phyloP scores from a whole-genome alignment of 2,888 invertebrate species.

The Amorpha juglandis region DNA sequence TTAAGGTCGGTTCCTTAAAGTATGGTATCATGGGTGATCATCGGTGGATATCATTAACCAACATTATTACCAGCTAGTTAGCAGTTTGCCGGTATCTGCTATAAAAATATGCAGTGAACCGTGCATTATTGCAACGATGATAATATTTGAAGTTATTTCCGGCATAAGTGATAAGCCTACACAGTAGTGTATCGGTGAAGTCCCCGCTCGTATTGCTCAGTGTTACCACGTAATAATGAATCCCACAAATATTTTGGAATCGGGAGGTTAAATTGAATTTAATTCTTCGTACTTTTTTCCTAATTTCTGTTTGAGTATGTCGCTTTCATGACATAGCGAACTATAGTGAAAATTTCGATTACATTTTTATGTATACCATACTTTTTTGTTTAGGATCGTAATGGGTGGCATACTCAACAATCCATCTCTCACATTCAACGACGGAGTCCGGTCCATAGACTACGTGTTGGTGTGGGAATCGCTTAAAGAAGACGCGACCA shows the following conservation, averaged over 20 bases:
- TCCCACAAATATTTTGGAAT: background rate
- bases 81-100: no score
- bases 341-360: no score
- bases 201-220: background rate
- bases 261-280: background rate
- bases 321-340: no score
- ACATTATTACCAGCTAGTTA: no score
- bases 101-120: no score
- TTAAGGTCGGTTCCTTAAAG: no score
- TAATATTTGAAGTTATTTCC: no score
- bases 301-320: background rate
- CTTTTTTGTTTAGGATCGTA: constrained; percentile 59
- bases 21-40: no score
- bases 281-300: background rate
- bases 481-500: constrained; percentile 77
- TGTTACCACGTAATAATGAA: background rate
- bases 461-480: constrained; percentile 92
- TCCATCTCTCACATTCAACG: constrained; percentile 87
- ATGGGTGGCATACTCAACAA: constrained; percentile 74
- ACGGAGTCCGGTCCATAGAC: constrained; percentile 89
- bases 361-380: background rate
- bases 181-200: background rate
- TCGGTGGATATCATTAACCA: no score
- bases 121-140: no score
- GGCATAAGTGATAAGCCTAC: no score